Evolutionary conservation across 2,888 invertebrate genomes (phyloP), one percentile per base, ranked within the genome.

Genomic region (Drosophila cracens): DNA sequence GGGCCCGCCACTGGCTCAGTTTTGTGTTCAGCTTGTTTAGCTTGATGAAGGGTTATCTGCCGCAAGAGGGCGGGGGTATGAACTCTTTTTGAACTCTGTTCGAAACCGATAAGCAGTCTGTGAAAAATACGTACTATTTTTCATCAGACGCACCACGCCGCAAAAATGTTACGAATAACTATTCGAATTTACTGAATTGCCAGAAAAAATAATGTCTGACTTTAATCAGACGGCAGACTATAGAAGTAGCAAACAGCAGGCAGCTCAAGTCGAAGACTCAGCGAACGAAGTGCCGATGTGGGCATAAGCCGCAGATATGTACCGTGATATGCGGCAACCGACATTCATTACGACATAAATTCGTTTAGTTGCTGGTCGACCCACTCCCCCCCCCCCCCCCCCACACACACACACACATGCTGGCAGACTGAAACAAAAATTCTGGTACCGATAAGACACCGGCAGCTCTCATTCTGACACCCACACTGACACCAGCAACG

Each of bases 301-400:
- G 74, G 79, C 73, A 81, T 62, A 81, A 74, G 70, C 75, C 73
- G 59, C 70, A 75, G 89, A 83, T 88, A 88, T 83, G 76, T 73
- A 72, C 59, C 43, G 56, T 76, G 84, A 85, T 86, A 85, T 83
- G 87, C 70, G 81, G 76, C 81, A 75, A 74, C 89, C 74, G 84
- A 83, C 87, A 81, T 85, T 85, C 89, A 87, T 89, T 85, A 83
- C 82, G 76, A 81, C 87, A 89, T 87, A 85, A 89, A 85, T 86
- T 86, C 76, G 84, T 76, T 88, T 75, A 75, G 76, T 79, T 76
- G 64, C 70, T 53, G 67, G 63, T 27, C 61, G 40, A 13, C 29
- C 27, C 21, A 21, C 21, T 21, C 21, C 8, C 21, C 8, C 1
- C 13, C 21, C 1, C 21, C 38, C 4, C 18, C 7, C 0, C 36